Conservation (phyloP, 2,888 invertebrate genomes). For the Hecatera dysodea region DNA sequence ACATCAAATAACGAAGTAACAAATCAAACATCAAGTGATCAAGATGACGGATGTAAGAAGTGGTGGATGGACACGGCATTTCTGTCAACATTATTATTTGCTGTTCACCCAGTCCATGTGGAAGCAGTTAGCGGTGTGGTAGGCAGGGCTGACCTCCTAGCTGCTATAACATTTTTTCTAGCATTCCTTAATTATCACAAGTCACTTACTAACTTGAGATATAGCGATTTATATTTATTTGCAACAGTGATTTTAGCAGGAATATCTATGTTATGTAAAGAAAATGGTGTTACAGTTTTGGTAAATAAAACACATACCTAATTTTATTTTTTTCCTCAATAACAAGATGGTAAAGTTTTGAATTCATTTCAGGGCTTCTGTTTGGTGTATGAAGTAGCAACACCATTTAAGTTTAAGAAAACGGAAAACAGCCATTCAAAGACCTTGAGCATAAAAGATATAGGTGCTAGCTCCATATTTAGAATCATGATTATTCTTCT, state of each 20-base stretch:
- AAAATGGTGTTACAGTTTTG: conserved; percentile 97
- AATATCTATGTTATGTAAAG: conserved; percentile 96
- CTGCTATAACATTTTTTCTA: conserved; percentile 94
- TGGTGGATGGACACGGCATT: conserved; percentile 88
- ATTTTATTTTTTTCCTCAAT: too few relatives aligned
- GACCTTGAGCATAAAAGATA: conserved; percentile 11
- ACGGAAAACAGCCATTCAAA: conserved; percentile 40
- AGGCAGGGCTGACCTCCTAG: conserved; percentile 97
- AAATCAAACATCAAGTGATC: conserved; percentile 15
- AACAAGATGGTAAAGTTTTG: background rate
- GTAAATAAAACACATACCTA: conserved; percentile 82
- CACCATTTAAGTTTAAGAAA: conserved; percentile 69
- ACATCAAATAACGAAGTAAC: conserved; percentile 5
- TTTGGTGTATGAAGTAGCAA: conserved; percentile 92
- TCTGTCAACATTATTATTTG: conserved; percentile 94
- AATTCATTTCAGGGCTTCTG: conserved; percentile 90
- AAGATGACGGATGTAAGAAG: conserved; percentile 27
- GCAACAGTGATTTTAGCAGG: conserved; percentile 86
- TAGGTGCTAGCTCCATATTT: conserved; percentile 70
- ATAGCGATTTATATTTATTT: conserved; percentile 70
- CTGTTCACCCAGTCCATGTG: conserved; percentile 97
- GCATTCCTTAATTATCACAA: conserved; percentile 93
- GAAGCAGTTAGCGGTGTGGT: conserved; percentile 98
- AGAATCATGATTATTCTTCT: conserved; percentile 89
- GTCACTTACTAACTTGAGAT: conserved; percentile 65